Evolutionary conservation across 2,797 vertebrate species (phyloP), one percentile per base, ranked within the genome.

Genomic region (Onychomys leucogaster): DNA sequence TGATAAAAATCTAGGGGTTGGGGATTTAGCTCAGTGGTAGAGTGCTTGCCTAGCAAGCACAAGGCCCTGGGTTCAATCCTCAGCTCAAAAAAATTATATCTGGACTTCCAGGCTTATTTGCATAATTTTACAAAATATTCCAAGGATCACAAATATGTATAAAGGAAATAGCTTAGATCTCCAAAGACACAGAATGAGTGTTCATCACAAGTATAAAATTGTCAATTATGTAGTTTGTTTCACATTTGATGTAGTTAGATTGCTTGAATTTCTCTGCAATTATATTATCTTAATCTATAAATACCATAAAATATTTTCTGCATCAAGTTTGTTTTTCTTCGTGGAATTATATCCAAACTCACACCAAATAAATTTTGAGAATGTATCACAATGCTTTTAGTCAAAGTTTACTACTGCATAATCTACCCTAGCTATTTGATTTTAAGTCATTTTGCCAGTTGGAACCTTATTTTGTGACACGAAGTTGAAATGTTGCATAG

Each of bases 171-270:
- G 21, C 23, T 90, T 89, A 63, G 27, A 49, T 85, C 25, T 94
- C 49, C 52, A 89, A 94, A 49, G 55, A 75, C 83, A 65, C 25
- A 57, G n/a, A 86, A 85, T 85, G 46, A 89, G 80, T 91, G 61
- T 43, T 55, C 16, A 84, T 67, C 29, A n/a, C 8, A 82, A 91
- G 63, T 84, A 73, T 29, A 52, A 89, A 92, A 80, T 75, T 89
- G 55, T 78, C 73, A 81, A 65, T 90, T 81, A 96, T 78, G 75
- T 37, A 55, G 11, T 94, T 84, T 85, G 46, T 85, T 96, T 29
- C 57, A 65, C 63, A 49, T 87, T 63, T 89, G 88, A 80, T 92
- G 84, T 94, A 80, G 73, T 92, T 92, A 85, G 80, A 89, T 21
- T 84, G 65, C 43, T 86, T 94, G 19, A 91, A 32, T 82, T 87